A percentile compares a stretch with the other conserved stretches of the same genome.
These are phyloP conservation scores for Aegotheles bennettii DNA, from an alignment of 2,113 vertebrate genomes.

Conservation along the genomic window DNA sequence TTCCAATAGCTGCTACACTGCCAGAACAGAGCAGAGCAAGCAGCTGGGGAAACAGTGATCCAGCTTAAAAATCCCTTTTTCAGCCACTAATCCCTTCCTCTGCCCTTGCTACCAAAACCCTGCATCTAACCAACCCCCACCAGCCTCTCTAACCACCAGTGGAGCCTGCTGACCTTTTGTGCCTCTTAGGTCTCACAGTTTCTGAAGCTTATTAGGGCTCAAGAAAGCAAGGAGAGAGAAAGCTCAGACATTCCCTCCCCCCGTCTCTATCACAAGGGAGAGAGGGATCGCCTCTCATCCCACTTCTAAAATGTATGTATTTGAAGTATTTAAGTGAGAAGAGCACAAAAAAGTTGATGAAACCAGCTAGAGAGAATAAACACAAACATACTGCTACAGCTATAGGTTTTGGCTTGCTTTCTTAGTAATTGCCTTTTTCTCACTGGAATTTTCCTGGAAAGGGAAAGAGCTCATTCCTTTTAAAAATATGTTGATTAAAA, in stretches of 20 bases:
- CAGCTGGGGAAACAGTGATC: rapidly evolving
- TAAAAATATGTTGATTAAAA: neutral
- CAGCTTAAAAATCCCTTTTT: neutral
- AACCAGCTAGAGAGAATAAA: neutral
- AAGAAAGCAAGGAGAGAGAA: neutral
- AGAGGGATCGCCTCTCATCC: neutral
- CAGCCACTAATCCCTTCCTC: neutral
- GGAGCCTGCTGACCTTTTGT: neutral
- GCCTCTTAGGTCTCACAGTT: neutral
- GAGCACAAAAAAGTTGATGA: neutral
- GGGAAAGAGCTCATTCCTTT: neutral
- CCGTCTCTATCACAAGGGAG: neutral
- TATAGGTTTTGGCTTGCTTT: neutral
- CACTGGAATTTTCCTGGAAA: constrained; percentile 6
- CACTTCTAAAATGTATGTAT: neutral
- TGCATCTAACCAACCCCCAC: neutral
- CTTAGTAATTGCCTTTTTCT: neutral
- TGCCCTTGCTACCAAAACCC: neutral
- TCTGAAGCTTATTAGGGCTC: neutral
- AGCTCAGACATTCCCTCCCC: neutral
- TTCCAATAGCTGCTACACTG: neutral
- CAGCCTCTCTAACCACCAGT: neutral
- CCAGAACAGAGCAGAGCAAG: neutral
- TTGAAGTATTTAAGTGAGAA: neutral
- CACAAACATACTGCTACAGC: neutral